These are phyloP conservation scores for Ophioderma brevispina DNA, from an alignment of 35 echinoderm and acorn worm species.

Conservation along the genomic window DNA sequence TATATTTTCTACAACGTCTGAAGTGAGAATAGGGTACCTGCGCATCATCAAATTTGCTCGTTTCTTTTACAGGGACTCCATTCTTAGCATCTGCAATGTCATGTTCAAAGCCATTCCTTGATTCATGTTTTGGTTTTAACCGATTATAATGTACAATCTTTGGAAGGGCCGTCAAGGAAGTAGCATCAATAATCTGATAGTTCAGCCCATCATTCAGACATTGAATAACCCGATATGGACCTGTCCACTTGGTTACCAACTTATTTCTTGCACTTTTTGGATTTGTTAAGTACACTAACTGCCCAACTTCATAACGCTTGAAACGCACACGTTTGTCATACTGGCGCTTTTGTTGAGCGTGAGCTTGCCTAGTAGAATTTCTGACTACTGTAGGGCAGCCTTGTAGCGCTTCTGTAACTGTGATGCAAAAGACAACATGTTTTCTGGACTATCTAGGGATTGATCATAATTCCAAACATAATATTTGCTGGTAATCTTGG, in stretches of 20 bases:
- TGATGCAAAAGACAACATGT: not conserved
- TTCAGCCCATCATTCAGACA: too few species aligned
- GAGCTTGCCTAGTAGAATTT: not conserved
- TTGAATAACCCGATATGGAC: constrained; percentile 18
- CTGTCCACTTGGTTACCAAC: constrained; percentile 28
- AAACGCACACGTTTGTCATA: constrained; percentile 14
- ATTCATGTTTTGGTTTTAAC: not conserved
- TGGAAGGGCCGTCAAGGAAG: not conserved
- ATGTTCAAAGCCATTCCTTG: not conserved
- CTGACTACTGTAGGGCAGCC: not conserved
- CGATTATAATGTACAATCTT: constrained; percentile 38
- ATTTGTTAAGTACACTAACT: constrained; percentile 23
- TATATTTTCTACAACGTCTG: not conserved
- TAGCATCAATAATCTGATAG: not conserved
- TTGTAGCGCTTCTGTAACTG: not conserved
- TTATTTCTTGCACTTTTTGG: constrained; percentile 1
- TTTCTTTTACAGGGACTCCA: not conserved
- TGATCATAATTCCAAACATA: not conserved
- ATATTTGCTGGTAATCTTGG: not conserved
- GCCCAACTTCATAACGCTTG: constrained; percentile 15
- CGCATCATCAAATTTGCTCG: not conserved
- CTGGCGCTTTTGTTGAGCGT: not conserved
- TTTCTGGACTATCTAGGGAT: not conserved
- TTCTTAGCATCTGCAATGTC: not conserved
- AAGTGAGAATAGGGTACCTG: not conserved